A percentile compares a stretch with the other conserved stretches of the same genome.
These are phyloP conservation scores for Scelioninae gen. 1 DNA, from an alignment of 2,888 invertebrate species.

Conservation along the genomic window DNA sequence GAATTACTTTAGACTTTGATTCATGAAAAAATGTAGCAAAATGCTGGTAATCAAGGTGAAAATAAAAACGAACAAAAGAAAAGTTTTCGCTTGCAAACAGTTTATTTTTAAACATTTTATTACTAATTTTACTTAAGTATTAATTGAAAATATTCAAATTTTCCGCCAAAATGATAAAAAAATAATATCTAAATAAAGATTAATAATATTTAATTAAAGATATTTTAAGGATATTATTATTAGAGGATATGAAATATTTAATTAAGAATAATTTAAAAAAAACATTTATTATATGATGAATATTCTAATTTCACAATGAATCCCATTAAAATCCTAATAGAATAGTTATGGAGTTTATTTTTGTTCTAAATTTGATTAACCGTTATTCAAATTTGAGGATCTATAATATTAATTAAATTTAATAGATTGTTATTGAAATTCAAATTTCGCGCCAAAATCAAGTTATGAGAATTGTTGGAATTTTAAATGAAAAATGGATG, in stretches of 20 bases:
- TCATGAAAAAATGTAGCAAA: constrained; percentile 5
- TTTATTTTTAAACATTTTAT: neutral
- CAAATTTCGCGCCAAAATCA: constrained; percentile 1
- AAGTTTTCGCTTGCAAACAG: neutral
- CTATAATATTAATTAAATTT: neutral
- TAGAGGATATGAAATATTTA: too few relatives aligned
- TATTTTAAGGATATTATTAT: too few relatives aligned
- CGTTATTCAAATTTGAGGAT: neutral
- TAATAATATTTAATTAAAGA: neutral
- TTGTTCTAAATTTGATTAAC: too few relatives aligned
- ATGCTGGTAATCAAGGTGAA: neutral
- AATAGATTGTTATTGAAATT: too few relatives aligned
- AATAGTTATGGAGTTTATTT: too few relatives aligned
- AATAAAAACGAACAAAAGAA: neutral
- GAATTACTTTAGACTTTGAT: constrained; percentile 4
- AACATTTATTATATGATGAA: too few relatives aligned
- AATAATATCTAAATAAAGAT: neutral
- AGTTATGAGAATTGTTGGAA: too few relatives aligned
- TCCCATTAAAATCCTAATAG: too few relatives aligned
- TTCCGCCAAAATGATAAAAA: constrained; percentile 19
- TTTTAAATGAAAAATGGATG: neutral
- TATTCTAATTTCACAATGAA: too few relatives aligned
- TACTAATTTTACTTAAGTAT: neutral
- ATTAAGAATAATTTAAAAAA: too few relatives aligned
- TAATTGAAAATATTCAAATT: constrained; percentile 5